Base-by-base conservation (phyloP, 2,113 vertebrate genomes). In the Lycaon pictus region DNA sequence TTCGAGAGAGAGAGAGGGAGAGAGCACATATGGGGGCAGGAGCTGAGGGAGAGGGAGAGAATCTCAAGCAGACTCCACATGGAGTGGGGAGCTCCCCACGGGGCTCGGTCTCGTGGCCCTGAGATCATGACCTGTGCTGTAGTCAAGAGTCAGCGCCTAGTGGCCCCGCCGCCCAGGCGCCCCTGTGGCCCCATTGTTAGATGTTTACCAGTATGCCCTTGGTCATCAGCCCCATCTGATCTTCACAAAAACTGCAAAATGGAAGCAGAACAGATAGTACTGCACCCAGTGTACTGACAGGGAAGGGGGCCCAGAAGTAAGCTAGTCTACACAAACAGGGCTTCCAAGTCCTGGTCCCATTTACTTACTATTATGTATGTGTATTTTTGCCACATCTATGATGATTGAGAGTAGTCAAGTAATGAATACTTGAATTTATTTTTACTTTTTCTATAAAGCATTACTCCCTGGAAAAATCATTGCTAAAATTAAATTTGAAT, bases 381-480 rank as follows among this genome's bases (percentile, higher is more conserved):
- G 19, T 89, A 77, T 74, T 88, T 88, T 58, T 88, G 32, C 53
- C n/a, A 56, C 71, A 77, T 56, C 82, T 93, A 25, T 58, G 22
- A 63, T 87, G 71, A 91, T 16, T 20, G 82, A 88, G 35, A 60
- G 48, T 82, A 88, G 77, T 84, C 20, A n/a, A 76, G 16, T 67
- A 83, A 65, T 83, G 11, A 35, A 48, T 71, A 79, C 22, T 79
- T 62, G 35, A 79, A 62, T 79, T 62, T 53, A 80, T 71, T 80
- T 84, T 90, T 43, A 90, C 43, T 93, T 90, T 95, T 80, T 72
- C 25, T 80, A 5, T 43, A 80, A 90, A 63, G 27, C 5, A 63
- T 71, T 79, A 55, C 43, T 85, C 9, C 48, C 43, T 90, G 79
- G 79, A 62, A 93, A 93, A 63, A 85, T 71, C n/a, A 90, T 85